These are phyloP conservation scores for Centruroides vittatus DNA, from an alignment of 1,140 invertebrate species.

Conservation along the genomic window DNA sequence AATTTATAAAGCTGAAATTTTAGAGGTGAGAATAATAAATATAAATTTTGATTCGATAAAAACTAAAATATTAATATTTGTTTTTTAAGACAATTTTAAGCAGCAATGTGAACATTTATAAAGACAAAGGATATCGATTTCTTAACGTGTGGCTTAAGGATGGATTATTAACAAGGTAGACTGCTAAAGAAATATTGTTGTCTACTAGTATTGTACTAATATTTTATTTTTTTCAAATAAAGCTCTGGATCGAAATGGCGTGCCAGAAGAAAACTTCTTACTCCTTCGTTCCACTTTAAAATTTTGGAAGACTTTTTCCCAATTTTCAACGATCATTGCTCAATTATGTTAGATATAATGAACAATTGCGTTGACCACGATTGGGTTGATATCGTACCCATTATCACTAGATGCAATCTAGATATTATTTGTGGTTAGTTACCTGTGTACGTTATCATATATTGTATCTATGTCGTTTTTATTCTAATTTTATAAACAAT, in stretches of 20 bases:
- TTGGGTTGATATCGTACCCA: conserved; percentile 33
- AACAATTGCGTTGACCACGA: conserved; percentile 15
- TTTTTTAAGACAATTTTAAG: conserved; percentile 29
- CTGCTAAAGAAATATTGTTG: background rate
- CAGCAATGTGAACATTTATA: conserved; percentile 61
- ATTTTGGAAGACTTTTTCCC: conserved; percentile 37
- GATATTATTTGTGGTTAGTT: conserved; percentile 41
- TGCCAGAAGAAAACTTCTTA: conserved; percentile 32
- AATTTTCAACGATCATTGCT: conserved; percentile 37
- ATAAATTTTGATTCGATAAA: no score
- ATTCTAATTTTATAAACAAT: no score
- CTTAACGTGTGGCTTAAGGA: conserved; percentile 61
- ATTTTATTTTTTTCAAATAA: background rate
- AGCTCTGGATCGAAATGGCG: conserved; percentile 32
- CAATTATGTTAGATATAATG: conserved; percentile 23
- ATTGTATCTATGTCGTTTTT: no score
- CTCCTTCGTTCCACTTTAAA: conserved; percentile 40
- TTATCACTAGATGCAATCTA: conserved; percentile 37
- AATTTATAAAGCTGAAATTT: no score
- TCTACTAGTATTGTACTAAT: background rate
- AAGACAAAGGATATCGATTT: conserved; percentile 53
- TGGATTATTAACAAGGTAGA: conserved; percentile 32
- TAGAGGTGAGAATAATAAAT: no score
- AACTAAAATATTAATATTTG: no score
- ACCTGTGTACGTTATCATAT: no score